Percentiles rank a stretch among this genome's conserved stretches.
Conservation (phyloP, 92 coral and sea anemone genomes). For the Chrysogorgia sp. region DNA sequence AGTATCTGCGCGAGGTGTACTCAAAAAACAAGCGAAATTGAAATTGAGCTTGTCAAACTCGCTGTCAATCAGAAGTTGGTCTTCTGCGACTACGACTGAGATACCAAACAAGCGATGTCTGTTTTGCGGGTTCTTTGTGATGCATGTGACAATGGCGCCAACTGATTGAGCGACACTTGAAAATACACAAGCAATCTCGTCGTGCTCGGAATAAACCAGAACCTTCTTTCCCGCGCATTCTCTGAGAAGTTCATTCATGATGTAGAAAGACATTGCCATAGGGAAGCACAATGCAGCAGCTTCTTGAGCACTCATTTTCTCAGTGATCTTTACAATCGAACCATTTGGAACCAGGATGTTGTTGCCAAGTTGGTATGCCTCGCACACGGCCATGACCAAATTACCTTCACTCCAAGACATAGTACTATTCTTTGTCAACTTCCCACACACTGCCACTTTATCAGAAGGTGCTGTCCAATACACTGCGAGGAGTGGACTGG, state of each 20-base stretch:
- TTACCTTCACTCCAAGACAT: too few species aligned
- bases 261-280: constrained; percentile 19
- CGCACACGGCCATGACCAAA: constrained; percentile 1
- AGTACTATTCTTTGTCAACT: not conserved
- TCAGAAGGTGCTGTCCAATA: not conserved
- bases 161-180: constrained; percentile 12
- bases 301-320: not conserved
- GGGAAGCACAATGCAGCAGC: constrained; percentile 17
- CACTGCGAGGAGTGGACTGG: not conserved
- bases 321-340: not conserved
- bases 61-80: not conserved
- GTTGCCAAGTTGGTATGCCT: constrained; percentile 10
- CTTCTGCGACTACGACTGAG: constrained; percentile 6
- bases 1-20: constrained; percentile 18
- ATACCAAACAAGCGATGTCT: not conserved
- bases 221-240: not conserved
- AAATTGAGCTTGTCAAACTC: not conserved
- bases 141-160: constrained; percentile 1
- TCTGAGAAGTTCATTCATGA: not conserved
- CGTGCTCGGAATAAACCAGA: constrained; percentile 8
- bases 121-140: not conserved
- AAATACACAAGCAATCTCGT: constrained; percentile 4
- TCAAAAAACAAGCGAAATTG: constrained; percentile 48
- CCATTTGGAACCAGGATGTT: not conserved
- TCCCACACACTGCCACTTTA: constrained; percentile 19